Evolutionary conservation across 92 coral and sea anemone genomes (phyloP).

Genomic region (Phenganax marumi): DNA sequence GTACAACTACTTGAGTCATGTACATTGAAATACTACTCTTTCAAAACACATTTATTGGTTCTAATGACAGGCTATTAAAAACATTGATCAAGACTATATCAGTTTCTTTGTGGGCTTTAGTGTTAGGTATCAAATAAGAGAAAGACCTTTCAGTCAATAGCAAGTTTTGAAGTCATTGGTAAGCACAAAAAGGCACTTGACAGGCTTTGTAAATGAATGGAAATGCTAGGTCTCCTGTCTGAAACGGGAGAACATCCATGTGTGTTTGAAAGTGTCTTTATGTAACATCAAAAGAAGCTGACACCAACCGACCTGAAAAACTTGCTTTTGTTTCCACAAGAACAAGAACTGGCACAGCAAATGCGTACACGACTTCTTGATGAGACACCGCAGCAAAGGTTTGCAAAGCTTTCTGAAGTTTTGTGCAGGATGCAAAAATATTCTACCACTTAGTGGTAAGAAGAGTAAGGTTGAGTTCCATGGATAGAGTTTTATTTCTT

Average conservation of each 20-base stretch:
- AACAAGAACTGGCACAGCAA: conserved; percentile 2
- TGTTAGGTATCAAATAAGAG: conserved; percentile 29
- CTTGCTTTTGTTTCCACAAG: conserved; percentile 37
- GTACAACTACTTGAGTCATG: too few species aligned
- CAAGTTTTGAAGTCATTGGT: conserved; percentile 50
- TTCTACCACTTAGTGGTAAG: conserved; percentile 41
- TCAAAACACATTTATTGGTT: background rate
- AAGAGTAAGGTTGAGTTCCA: conserved; percentile 52
- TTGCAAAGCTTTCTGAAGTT: conserved; percentile 59
- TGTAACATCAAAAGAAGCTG: conserved; percentile 41
- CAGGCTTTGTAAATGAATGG: conserved; percentile 56
- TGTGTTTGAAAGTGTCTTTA: conserved; percentile 50
- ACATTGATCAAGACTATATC: background rate
- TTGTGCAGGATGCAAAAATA: conserved; percentile 59
- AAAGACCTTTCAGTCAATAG: conserved; percentile 38
- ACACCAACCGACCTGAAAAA: conserved; percentile 41
- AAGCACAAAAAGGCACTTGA: conserved; percentile 49
- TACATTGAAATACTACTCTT: too few species aligned
- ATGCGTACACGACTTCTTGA: conserved; percentile 9
- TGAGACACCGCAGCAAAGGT: conserved; percentile 50
- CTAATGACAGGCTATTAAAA: background rate
- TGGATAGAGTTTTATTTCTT: conserved; percentile 40
- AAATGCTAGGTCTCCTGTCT: conserved; percentile 47
- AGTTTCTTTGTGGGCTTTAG: background rate
- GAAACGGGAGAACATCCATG: conserved; percentile 51